Conservation (phyloP, 2,888 invertebrate species). For the Dione juno region DNA sequence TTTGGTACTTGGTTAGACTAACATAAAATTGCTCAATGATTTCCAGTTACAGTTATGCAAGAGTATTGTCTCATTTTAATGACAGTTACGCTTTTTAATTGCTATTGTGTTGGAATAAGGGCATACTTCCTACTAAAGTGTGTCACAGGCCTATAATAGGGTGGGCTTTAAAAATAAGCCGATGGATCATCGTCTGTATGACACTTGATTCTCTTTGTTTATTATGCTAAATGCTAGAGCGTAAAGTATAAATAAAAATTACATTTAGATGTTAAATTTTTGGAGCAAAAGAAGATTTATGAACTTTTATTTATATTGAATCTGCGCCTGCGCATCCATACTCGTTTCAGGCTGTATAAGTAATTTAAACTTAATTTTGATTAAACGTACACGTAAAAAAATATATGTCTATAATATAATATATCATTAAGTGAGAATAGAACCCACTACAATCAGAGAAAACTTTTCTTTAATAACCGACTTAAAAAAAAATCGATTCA, state of each 20-base stretch:
- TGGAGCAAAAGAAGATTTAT: too few relatives aligned
- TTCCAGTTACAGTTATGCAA: slow-evolving; percentile 15
- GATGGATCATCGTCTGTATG: background rate
- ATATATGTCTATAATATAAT: background rate
- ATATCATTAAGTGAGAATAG: background rate
- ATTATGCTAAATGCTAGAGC: too few relatives aligned
- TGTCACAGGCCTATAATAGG: slow-evolving; percentile 11
- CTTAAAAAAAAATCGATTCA: too few relatives aligned
- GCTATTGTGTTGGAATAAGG: slow-evolving; percentile 29
- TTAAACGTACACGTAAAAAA: background rate
- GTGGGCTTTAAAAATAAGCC: background rate
- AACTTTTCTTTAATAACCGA: background rate
- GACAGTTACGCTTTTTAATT: slow-evolving; percentile 36
- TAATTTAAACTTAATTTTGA: too few relatives aligned
- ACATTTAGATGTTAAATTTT: too few relatives aligned
- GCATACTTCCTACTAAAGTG: slow-evolving; percentile 19
- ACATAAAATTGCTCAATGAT: slow-evolving; percentile 3
- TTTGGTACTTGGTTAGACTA: too few relatives aligned
- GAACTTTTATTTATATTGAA: too few relatives aligned
- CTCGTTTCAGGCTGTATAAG: too few relatives aligned
- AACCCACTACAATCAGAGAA: background rate
- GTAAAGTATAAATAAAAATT: too few relatives aligned
- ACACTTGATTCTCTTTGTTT: too few relatives aligned
- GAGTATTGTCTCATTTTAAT: slow-evolving; percentile 27
- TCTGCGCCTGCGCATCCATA: too few relatives aligned